A percentile compares a stretch with the other conserved stretches of the same genome.
phyloP scores from a whole-genome alignment of 2,888 invertebrate species.

The Euproctis similis region DNA sequence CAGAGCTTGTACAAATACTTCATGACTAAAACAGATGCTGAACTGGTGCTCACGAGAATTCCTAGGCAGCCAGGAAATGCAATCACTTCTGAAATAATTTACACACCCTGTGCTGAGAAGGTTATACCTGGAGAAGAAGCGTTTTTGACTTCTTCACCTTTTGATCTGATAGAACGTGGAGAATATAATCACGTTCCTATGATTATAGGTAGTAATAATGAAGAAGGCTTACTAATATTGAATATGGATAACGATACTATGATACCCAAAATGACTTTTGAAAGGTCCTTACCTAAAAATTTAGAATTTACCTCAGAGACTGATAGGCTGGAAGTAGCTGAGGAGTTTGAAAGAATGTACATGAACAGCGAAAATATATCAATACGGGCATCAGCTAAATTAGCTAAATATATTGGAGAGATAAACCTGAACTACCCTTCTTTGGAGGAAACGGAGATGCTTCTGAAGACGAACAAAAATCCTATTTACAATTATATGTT shows the following conservation, averaged over 20 bases:
- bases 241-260: conserved; percentile 42
- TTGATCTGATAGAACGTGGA: conserved; percentile 36
- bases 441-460: conserved; percentile 42
- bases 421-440: conserved; percentile 33
- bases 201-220: conserved; percentile 44
- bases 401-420: conserved; percentile 46
- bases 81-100: conserved; percentile 42
- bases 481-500: conserved; percentile 48
- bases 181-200: conserved; percentile 51
- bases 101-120: conserved; percentile 47
- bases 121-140: conserved; percentile 47
- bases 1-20: conserved; percentile 44
- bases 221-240: conserved; percentile 48
- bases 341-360: conserved; percentile 46
- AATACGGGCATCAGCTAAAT: conserved; percentile 34
- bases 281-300: conserved; percentile 49
- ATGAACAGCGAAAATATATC: conserved; percentile 42
- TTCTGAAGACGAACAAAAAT: conserved; percentile 31
- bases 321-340: conserved; percentile 28
- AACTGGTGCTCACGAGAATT: conserved; percentile 44
- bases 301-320: conserved; percentile 33
- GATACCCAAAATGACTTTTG: conserved; percentile 33
- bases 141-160: conserved; percentile 47
- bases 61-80: conserved; percentile 41
- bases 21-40: conserved; percentile 39